Percentiles rank a stretch among this genome's conserved stretches.
Evolutionary conservation across 2,797 vertebrate genomes (phyloP).

Genomic region (Xyrichtys novacula): DNA sequence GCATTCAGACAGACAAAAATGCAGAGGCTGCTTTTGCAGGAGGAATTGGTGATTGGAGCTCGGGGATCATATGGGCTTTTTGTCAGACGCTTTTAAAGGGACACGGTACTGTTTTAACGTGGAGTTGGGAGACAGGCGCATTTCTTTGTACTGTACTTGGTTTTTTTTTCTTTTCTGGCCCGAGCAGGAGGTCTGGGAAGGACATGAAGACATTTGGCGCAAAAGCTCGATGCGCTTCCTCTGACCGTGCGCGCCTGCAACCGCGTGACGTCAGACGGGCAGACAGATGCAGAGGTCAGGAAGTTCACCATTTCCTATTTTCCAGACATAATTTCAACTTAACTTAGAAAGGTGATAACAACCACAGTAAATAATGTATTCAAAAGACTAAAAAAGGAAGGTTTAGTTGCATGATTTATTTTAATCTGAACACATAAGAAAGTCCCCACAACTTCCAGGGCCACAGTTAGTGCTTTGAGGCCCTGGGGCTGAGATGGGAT

Average conservation of each 20-base stretch:
- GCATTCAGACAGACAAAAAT: conserved; percentile 86
- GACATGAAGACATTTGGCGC: conserved; percentile 52
- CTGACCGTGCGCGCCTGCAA: conserved; percentile 48
- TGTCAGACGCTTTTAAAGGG: conserved; percentile 91
- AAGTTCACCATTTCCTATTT: conserved; percentile 53
- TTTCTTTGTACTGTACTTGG: conserved; percentile 48
- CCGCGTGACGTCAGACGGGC: conserved; percentile 71
- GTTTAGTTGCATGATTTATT: too few species aligned
- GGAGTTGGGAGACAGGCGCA: conserved; percentile 48
- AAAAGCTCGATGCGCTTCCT: conserved; percentile 59
- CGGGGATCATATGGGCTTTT: conserved; percentile 91
- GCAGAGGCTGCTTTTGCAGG: conserved; percentile 87
- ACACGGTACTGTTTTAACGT: conserved; percentile 79
- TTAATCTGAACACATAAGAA: too few species aligned
- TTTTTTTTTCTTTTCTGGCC: neutral
- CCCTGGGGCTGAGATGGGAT: neutral
- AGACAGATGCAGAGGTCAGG: conserved; percentile 62
- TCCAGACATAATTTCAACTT: conserved; percentile 25
- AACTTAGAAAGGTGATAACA: neutral
- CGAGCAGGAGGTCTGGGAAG: conserved; percentile 21
- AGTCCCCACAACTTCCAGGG: too few species aligned
- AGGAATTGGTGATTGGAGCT: conserved; percentile 91
- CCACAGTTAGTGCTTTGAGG: too few species aligned
- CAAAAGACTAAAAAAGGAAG: too few species aligned
- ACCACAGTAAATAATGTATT: too few species aligned